phyloP scores from a whole-genome alignment of 2,797 vertebrate genomes.

The Thalassophryne amazonica region DNA sequence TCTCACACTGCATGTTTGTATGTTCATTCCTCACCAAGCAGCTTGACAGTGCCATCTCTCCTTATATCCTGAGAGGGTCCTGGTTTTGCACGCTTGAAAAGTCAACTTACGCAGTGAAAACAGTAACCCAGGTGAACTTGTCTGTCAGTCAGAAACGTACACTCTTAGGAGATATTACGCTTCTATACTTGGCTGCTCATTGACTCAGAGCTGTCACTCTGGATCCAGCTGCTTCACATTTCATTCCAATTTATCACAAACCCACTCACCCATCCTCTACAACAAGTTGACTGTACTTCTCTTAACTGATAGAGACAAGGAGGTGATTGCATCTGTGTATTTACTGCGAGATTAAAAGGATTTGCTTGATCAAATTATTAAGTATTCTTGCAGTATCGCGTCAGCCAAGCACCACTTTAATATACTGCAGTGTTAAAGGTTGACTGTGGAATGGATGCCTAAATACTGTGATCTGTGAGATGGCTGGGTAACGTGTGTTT shows the following conservation, averaged over 20 bases:
- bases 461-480: background rate
- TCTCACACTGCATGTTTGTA: conserved; percentile 39
- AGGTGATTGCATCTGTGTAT: conserved; percentile 31
- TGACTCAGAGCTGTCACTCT: conserved; percentile 76
- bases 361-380: conserved; percentile 3
- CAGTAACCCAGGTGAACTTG: conserved; percentile 74
- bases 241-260: conserved; percentile 60
- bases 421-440: background rate
- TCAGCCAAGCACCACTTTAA: background rate
- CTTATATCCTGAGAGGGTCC: conserved; percentile 53
- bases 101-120: conserved; percentile 50
- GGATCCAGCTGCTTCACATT: conserved; percentile 54
- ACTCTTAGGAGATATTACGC: conserved; percentile 85
- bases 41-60: conserved; percentile 50
- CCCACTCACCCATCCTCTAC: conserved; percentile 33
- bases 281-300: conserved; percentile 35
- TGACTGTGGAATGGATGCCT: background rate
- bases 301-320: conserved; percentile 30
- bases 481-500: background rate
- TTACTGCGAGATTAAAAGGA: conserved; percentile 17
- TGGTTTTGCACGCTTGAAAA: conserved; percentile 54
- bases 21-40: conserved; percentile 49
- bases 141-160: conserved; percentile 84
- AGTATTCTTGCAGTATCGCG: background rate
- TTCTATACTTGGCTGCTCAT: conserved; percentile 84